Evolutionary conservation across 2,888 invertebrate species (phyloP).

Genomic region (Xanthorhoe designata): DNA sequence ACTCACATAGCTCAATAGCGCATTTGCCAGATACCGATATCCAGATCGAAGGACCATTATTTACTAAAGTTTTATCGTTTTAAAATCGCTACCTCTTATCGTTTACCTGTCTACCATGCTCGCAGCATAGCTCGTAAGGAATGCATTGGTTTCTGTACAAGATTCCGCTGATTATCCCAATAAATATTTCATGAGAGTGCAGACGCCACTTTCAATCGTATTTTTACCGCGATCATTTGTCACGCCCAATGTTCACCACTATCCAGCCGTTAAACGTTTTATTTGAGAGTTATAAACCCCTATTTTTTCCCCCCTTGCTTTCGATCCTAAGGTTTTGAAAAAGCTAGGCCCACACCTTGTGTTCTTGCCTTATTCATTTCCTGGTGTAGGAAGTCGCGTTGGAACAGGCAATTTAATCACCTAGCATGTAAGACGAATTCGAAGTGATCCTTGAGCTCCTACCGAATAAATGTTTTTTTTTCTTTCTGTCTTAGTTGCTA

Average conservation of each 20-base stretch:
- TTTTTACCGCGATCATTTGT: constrained; percentile 27
- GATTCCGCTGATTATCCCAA: constrained; percentile 55
- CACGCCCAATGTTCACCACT: constrained; percentile 2
- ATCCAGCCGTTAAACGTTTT: neutral
- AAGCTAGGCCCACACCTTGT: no score
- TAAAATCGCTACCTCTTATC: neutral
- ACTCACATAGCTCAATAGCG: no score
- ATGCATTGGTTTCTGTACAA: constrained; percentile 60
- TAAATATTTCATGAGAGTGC: constrained; percentile 65
- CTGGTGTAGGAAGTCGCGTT: no score
- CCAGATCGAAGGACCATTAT: neutral
- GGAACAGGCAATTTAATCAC: no score
- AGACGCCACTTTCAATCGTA: constrained; percentile 32
- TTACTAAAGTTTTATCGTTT: neutral
- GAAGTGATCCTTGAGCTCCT: no score
- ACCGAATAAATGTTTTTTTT: no score
- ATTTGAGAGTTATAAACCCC: neutral
- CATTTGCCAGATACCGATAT: no score
- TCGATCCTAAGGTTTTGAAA: no score
- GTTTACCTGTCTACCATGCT: neutral
- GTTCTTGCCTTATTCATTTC: no score
- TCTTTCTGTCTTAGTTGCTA: no score
- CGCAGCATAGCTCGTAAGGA: constrained; percentile 46
- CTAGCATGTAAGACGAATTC: no score
- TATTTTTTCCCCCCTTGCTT: no score